Percentiles rank a stretch among this genome's conserved stretches.
phyloP scores from a whole-genome alignment of 2,113 vertebrate genomes.

The Istiophorus platypterus region DNA sequence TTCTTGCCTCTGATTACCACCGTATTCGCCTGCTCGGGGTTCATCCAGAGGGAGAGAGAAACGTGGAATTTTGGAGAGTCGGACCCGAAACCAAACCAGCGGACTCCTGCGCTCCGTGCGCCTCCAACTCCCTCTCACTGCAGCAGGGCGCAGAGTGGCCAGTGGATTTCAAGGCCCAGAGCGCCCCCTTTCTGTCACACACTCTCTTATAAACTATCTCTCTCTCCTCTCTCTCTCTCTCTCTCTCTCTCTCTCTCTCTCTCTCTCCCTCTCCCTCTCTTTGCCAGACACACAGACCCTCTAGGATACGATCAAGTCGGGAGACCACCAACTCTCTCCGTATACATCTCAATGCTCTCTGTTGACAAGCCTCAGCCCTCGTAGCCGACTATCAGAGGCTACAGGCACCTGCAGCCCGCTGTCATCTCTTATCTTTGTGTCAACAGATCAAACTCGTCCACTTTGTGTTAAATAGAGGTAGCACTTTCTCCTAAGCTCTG shows the following conservation, averaged over 20 bases:
- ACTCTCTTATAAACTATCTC: background rate
- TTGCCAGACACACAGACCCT: slow-evolving; percentile 13
- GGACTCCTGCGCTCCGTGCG: slow-evolving; percentile 56
- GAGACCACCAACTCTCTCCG: slow-evolving; percentile 23
- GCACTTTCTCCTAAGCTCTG: slow-evolving; percentile 14
- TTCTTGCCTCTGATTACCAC: slow-evolving; percentile 56
- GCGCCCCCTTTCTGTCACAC: slow-evolving; percentile 80
- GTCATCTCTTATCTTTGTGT: slow-evolving; percentile 16
- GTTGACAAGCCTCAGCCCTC: slow-evolving; percentile 34
- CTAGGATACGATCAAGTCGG: slow-evolving; percentile 6
- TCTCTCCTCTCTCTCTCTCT: background rate
- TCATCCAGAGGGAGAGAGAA: slow-evolving; percentile 67
- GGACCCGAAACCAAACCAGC: slow-evolving; percentile 62
- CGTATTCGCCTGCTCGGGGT: slow-evolving; percentile 54
- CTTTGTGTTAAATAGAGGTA: background rate
- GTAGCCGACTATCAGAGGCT: background rate
- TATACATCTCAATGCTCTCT: slow-evolving; percentile 18
- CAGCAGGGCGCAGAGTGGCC: slow-evolving; percentile 38
- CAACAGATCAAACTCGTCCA: slow-evolving; percentile 24
- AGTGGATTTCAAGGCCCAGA: slow-evolving; percentile 75
- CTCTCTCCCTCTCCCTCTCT: background rate
- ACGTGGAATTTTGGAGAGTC: slow-evolving; percentile 50
- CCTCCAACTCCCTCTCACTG: slow-evolving; percentile 66
- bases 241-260: background rate
- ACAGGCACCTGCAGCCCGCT: slow-evolving; percentile 46